A percentile compares a stretch with the other conserved stretches of the same genome.
These are phyloP conservation scores for Bombus picipes DNA, from an alignment of 1,140 invertebrate genomes.

Conservation along the genomic window DNA sequence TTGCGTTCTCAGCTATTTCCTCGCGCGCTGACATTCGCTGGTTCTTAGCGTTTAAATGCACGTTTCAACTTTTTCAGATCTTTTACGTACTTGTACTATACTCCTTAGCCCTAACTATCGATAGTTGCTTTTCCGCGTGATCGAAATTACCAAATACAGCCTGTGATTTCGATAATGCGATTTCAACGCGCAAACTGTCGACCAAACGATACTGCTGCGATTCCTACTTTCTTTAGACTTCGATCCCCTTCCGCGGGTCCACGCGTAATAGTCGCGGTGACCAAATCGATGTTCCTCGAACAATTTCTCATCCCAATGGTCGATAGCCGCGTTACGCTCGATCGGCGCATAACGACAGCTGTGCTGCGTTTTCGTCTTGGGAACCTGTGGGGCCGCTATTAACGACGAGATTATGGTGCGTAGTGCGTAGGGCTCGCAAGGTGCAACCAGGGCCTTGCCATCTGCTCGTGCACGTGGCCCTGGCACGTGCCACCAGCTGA, in stretches of 20 bases:
- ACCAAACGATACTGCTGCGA: background rate
- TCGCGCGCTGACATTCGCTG: background rate
- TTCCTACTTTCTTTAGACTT: background rate
- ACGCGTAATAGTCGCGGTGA: background rate
- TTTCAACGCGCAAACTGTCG: background rate
- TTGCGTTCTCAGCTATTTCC: constrained; percentile 16
- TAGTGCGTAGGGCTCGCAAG: constrained; percentile 72
- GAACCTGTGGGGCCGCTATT: constrained; percentile 72
- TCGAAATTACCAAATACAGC: background rate
- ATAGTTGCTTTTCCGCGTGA: background rate
- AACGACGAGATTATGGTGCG: constrained; percentile 64
- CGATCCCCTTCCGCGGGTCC: background rate
- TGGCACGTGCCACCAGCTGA: constrained; percentile 79
- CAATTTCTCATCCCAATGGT: background rate
- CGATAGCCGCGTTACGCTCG: constrained; percentile 44
- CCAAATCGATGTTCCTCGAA: constrained; percentile 3
- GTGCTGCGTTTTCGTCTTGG: constrained; percentile 64
- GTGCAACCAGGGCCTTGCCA: constrained; percentile 77
- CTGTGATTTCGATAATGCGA: background rate
- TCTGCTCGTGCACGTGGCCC: constrained; percentile 79
- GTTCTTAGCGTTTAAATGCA: background rate
- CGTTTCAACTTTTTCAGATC: background rate
- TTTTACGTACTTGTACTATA: background rate
- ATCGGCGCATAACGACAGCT: constrained; percentile 59
- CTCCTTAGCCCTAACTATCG: background rate